Conservation (phyloP, 2,888 invertebrate species). For the Hydropsyche betteni region DNA sequence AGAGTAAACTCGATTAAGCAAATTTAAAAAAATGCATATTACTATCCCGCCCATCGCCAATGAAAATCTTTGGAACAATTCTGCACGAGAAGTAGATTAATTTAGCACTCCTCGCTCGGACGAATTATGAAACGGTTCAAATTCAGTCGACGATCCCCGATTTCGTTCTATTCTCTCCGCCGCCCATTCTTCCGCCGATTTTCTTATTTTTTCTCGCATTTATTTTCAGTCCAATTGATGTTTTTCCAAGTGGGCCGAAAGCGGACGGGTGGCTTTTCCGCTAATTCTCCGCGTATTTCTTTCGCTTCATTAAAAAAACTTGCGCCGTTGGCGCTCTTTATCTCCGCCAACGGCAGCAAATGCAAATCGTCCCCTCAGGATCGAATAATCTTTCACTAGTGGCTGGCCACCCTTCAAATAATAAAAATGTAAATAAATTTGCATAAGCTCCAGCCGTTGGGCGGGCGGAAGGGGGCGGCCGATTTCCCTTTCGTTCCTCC, state of each 20-base stretch:
- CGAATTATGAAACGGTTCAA: too few species aligned
- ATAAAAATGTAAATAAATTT: constrained; percentile 51
- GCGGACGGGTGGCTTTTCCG: neutral
- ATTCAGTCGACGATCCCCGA: too few species aligned
- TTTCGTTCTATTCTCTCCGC: too few species aligned
- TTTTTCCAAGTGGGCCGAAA: too few species aligned
- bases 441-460: constrained; percentile 34
- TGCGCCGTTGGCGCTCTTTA: constrained; percentile 37
- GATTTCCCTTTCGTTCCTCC: constrained; percentile 35
- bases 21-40: too few species aligned
- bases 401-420: constrained; percentile 43
- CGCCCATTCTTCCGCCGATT: too few species aligned
- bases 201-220: neutral
- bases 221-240: neutral
- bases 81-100: too few species aligned
- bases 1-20: too few species aligned
- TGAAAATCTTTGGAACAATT: too few species aligned
- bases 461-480: neutral
- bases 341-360: constrained; percentile 43
- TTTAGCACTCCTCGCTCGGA: too few species aligned
- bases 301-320: constrained; percentile 40
- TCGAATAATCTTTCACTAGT: constrained; percentile 46
- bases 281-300: constrained; percentile 34
- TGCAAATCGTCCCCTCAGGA: constrained; percentile 44
- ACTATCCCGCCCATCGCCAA: too few species aligned